Percentiles rank a stretch among this genome's conserved stretches.
phyloP scores from a whole-genome alignment of 2,113 vertebrate genomes.

The Lagopus leucura region DNA sequence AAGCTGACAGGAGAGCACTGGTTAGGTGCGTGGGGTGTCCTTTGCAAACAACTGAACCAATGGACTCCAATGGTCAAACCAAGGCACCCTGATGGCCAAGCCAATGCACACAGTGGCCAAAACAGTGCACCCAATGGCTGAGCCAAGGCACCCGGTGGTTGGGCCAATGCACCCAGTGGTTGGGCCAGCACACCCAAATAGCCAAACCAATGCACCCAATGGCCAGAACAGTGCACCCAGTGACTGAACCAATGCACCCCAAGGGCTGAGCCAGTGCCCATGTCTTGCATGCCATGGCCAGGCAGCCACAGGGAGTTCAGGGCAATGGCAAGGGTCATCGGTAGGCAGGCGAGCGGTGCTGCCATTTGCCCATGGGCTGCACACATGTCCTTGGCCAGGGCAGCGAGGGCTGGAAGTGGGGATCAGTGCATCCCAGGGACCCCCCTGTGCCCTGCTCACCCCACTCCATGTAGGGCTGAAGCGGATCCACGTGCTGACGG shows the following conservation, averaged over 20 bases:
- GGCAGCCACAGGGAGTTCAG: neutral
- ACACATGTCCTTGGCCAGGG: rapidly evolving
- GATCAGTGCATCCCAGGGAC: rapidly evolving
- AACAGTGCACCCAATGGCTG: too few relatives aligned
- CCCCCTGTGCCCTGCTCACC: neutral
- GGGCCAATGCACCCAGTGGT: too few relatives aligned
- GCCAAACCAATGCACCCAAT: too few relatives aligned
- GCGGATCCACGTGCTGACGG: constrained; percentile 90
- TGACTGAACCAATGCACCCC: neutral
- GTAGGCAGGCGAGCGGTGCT: neutral
- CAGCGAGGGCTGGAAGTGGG: neutral
- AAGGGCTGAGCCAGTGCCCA: neutral
- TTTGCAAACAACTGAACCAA: neutral
- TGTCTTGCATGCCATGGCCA: neutral
- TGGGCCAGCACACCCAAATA: too few relatives aligned
- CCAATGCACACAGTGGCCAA: too few relatives aligned
- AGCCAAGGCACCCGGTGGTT: too few relatives aligned
- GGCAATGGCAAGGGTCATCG: neutral
- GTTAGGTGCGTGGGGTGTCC: constrained; percentile 83
- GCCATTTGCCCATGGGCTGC: neutral
- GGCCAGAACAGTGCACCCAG: too few relatives aligned
- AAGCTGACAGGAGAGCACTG: constrained; percentile 97
- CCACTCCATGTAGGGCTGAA: constrained; percentile 81
- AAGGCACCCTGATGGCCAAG: too few relatives aligned
- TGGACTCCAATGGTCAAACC: neutral